These are phyloP conservation scores for Plectropomus leopardus DNA, from an alignment of 2,113 vertebrate genomes.

Conservation along the genomic window DNA sequence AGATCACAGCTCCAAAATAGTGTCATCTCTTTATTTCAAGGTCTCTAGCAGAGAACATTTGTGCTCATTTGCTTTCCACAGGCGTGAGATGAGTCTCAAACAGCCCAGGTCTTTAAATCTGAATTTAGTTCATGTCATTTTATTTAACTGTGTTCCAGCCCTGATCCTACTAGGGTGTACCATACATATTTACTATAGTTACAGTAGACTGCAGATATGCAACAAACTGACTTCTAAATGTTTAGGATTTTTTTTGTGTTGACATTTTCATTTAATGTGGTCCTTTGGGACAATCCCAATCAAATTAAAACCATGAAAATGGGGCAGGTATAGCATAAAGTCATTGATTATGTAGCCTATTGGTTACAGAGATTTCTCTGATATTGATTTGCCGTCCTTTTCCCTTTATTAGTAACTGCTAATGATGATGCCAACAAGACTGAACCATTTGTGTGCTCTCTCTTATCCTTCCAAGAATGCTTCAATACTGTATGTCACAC, in stretches of 20 bases:
- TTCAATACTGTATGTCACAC: conserved; percentile 1
- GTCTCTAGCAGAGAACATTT: no score
- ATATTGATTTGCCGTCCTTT: neutral
- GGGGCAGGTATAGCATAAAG: neutral
- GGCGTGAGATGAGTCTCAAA: neutral
- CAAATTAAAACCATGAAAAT: conserved; percentile 18
- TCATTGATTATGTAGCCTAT: neutral
- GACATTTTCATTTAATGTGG: neutral
- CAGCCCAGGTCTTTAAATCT: neutral
- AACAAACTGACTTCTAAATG: neutral
- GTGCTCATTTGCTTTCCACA: neutral
- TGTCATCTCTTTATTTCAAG: neutral
- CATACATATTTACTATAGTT: neutral
- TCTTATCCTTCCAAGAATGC: neutral
- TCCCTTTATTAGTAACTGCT: neutral
- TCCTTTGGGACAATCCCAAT: neutral
- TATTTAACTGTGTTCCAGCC: neutral
- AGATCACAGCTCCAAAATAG: neutral
- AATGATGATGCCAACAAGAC: conserved; percentile 5
- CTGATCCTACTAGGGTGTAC: neutral
- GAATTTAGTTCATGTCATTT: neutral
- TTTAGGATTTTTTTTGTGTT: neutral
- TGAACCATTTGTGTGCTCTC: neutral
- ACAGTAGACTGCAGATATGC: neutral
- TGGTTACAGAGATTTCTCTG: neutral